Evolutionary conservation across 2,888 invertebrate genomes (phyloP).

Genomic region (Teleogryllus oceanicus): DNA sequence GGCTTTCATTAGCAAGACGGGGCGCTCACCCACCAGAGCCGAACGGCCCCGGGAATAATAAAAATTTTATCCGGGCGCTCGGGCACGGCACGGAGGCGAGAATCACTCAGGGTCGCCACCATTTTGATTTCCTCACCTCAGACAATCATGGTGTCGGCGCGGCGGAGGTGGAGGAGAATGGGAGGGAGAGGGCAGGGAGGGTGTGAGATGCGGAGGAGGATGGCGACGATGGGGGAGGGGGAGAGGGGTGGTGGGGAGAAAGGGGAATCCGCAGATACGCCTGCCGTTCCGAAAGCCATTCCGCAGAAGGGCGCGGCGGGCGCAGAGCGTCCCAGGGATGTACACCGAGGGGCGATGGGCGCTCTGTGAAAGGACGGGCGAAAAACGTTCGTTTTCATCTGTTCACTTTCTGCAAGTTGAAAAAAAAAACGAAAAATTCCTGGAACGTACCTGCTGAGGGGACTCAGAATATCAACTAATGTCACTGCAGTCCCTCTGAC

Average conservation of each 20-base stretch:
- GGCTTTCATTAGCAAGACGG: constrained; percentile 12
- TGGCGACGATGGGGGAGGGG: background rate
- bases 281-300: constrained; percentile 1
- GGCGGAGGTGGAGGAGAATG: background rate
- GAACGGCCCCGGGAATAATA: background rate
- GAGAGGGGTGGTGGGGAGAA: background rate
- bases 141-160: constrained; percentile 18
- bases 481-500: no score
- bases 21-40: background rate
- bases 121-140: constrained; percentile 18
- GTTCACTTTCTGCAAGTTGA: no score
- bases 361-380: no score
- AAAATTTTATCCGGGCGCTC: background rate
- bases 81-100: background rate
- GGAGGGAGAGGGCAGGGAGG: background rate
- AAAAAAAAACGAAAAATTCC: no score
- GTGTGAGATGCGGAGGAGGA: background rate
- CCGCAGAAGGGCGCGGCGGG: background rate
- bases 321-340: background rate
- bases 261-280: background rate
- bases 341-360: no score
- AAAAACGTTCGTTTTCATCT: no score
- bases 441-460: no score
- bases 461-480: no score
- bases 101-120: constrained; percentile 18